These are phyloP conservation scores for Ptilodon capucinus DNA, from an alignment of 2,888 invertebrate genomes.

Conservation along the genomic window DNA sequence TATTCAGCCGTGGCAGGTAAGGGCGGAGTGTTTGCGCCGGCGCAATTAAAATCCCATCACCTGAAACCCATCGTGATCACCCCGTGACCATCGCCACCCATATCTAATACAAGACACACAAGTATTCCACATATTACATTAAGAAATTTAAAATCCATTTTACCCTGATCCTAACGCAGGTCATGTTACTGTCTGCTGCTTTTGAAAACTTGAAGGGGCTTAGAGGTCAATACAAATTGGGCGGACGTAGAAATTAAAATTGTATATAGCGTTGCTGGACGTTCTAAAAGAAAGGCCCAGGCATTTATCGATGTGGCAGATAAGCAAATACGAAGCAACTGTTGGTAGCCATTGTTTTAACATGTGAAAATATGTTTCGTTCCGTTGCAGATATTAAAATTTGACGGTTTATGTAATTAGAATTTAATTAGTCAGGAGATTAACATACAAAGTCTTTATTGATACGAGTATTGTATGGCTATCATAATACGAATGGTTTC, in stretches of 20 bases:
- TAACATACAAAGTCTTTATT: conserved; percentile 20
- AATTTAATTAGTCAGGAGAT: conserved; percentile 60
- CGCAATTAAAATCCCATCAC: conserved; percentile 71
- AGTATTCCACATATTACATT: conserved; percentile 53
- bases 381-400: conserved; percentile 60
- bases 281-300: conserved; percentile 72
- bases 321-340: conserved; percentile 65
- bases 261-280: conserved; percentile 63
- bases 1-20: conserved; percentile 15
- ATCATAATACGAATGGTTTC: not conserved
- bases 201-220: conserved; percentile 10
- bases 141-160: conserved; percentile 29
- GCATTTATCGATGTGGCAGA: conserved; percentile 71
- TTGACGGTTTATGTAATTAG: conserved; percentile 63
- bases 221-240: conserved; percentile 36
- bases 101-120: conserved; percentile 58
- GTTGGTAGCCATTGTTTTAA: conserved; percentile 77
- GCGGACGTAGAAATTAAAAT: conserved; percentile 64
- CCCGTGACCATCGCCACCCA: conserved; percentile 71
- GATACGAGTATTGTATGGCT: not conserved
- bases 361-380: conserved; percentile 70
- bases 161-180: conserved; percentile 15
- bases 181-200: not conserved
- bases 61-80: conserved; percentile 50
- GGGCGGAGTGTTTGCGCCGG: conserved; percentile 62